phyloP scores from a whole-genome alignment of 2,888 invertebrate species.

The Esperia sulphurella region DNA sequence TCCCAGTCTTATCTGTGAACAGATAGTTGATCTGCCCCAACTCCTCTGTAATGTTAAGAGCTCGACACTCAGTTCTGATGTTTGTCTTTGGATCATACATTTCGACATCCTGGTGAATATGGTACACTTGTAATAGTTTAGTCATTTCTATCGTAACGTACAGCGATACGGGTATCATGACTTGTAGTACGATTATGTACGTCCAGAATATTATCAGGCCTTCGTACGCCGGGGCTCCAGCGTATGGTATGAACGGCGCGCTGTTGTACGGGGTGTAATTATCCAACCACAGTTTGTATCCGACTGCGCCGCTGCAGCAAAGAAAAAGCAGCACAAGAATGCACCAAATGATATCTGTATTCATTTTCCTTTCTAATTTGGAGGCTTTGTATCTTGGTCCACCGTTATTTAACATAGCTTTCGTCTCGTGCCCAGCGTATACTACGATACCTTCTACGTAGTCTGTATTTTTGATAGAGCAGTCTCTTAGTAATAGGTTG shows the following conservation, averaged over 20 bases:
- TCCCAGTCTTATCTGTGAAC: constrained; percentile 98
- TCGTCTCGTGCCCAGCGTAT: constrained; percentile 98
- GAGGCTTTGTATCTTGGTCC: constrained; percentile 96
- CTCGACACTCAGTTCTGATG: constrained; percentile 89
- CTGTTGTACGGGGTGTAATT: constrained; percentile 69
- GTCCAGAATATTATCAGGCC: constrained; percentile 96
- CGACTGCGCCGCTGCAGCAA: constrained; percentile 94
- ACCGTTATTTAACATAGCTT: constrained; percentile 98
- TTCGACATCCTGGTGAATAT: constrained; percentile 93
- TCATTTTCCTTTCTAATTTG: constrained; percentile 94
- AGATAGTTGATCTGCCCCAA: constrained; percentile 94
- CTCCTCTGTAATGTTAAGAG: constrained; percentile 98
- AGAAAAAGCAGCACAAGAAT: constrained; percentile 93
- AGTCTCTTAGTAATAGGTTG: constrained; percentile 95
- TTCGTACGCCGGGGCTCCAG: constrained; percentile 82
- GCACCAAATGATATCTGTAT: constrained; percentile 97
- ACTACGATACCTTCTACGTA: constrained; percentile 97
- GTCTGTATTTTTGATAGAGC: constrained; percentile 97
- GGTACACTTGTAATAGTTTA: constrained; percentile 96
- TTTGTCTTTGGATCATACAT: constrained; percentile 92
- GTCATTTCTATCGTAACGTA: constrained; percentile 98
- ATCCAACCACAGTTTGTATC: constrained; percentile 92
- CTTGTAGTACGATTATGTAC: constrained; percentile 96
- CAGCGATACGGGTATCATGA: constrained; percentile 97
- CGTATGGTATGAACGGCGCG: constrained; percentile 84